These are phyloP conservation scores for Chiloscyllium plagiosum DNA, from an alignment of 2,113 vertebrate species.

Conservation along the genomic window DNA sequence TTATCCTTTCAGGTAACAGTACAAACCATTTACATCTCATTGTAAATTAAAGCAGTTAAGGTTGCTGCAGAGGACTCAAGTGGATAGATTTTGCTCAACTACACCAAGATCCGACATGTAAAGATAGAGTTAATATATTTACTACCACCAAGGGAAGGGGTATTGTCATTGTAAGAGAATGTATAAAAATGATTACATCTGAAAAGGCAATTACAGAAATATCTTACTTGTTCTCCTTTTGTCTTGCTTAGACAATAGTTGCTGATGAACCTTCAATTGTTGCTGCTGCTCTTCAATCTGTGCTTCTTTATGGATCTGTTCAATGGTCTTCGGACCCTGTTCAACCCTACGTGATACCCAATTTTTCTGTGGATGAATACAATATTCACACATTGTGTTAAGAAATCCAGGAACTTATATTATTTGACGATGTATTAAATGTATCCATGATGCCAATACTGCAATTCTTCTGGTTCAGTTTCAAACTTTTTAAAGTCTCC, in stretches of 20 bases:
- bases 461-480: neutral
- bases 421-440: neutral
- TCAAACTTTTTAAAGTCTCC: too few species aligned
- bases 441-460: neutral
- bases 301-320: slow-evolving; percentile 97
- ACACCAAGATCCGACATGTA: neutral
- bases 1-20: neutral
- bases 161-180: neutral
- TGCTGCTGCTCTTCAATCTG: slow-evolving; percentile 97
- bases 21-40: neutral
- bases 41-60: neutral
- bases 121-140: neutral
- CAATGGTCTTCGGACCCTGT: slow-evolving; percentile 92
- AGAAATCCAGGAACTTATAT: neutral
- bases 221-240: slow-evolving; percentile 78
- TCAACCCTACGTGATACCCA: slow-evolving; percentile 92
- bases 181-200: neutral
- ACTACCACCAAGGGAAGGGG: neutral
- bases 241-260: slow-evolving; percentile 89
- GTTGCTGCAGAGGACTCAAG: neutral
- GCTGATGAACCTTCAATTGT: slow-evolving; percentile 88
- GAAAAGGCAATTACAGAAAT: neutral
- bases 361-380: slow-evolving; percentile 66
- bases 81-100: neutral
- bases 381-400: neutral